Base-by-base conservation (phyloP, 1,140 invertebrate species). In the Melitaea cinxia region DNA sequence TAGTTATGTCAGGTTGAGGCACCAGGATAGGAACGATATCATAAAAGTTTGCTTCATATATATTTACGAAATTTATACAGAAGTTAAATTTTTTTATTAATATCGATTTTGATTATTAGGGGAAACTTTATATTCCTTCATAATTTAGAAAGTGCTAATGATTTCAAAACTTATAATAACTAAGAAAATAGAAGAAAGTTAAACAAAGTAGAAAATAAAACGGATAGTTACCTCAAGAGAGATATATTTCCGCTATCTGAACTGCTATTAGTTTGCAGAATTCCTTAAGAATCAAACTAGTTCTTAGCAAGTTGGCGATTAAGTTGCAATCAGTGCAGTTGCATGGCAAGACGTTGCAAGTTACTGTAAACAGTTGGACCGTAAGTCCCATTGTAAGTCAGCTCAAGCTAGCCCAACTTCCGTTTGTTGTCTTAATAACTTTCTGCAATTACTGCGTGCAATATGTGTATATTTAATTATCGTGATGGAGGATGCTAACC, bases 361-460 rank as follows among this genome's bases (percentile, higher is more conserved):
- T 78, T 78, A 65, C 47, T 65, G 69, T 75, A 82, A 81, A 82
- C 80, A 72, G 50, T 55, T 57, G 73, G 75, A 72, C 72, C 64
- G 73, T 72, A 75, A 80, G 74, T 80, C 68, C 71, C 73, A 77
- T 79, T 78, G 80, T 82, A 77, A 82, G 72, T 77, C 74, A 73
- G 70, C 70, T 72, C 61, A 53, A 66, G 69, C 67, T 66, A 71
- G 74, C 57, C 65, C 61, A 73, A 79, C 69, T 77, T 52, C 64
- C 56, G 72, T 73, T 77, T 77, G 77, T 82, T 85, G 79, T 75
- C 67, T 70, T 78, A 76, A 82, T 82, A 80, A 80, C 73, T 83
- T 82, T 72, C 68, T 45, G 61, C 73, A 79, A 79, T 82, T 80
- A 75, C 63, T 70, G 59, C 26, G 52, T 71, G 54, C 57, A 67